Conservation (phyloP, 2,888 invertebrate species). For the Nomada ruficornis region DNA sequence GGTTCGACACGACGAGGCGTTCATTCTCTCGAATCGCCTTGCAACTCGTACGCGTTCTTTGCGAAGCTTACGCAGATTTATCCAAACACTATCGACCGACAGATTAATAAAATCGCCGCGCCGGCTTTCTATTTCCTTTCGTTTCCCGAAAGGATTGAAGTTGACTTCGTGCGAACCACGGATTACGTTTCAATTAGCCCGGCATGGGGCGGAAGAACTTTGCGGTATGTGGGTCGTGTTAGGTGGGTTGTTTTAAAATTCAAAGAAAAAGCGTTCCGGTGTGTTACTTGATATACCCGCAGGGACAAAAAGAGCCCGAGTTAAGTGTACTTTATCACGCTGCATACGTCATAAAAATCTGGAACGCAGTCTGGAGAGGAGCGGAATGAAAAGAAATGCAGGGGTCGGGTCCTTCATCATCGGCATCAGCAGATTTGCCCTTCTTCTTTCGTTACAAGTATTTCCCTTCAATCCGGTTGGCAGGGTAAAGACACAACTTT, state of each 20-base stretch:
- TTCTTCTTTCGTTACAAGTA: not conserved
- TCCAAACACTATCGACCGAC: not conserved
- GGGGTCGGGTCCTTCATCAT: slow-evolving; percentile 32
- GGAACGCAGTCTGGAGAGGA: slow-evolving; percentile 42
- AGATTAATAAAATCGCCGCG: not conserved
- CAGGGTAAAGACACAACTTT: not conserved
- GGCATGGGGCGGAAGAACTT: not conserved
- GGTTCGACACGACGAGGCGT: not conserved
- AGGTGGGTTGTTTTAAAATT: slow-evolving; percentile 44
- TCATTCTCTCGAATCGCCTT: not conserved
- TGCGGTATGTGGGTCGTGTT: slow-evolving; percentile 48
- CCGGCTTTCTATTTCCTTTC: not conserved
- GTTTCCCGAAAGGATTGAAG: not conserved
- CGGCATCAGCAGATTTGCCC: slow-evolving; percentile 3
- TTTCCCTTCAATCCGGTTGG: not conserved
- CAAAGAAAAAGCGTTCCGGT: slow-evolving; percentile 39
- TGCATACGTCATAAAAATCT: slow-evolving; percentile 55
- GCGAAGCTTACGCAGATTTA: too few species aligned
- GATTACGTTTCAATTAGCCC: slow-evolving; percentile 48
- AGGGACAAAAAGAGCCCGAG: slow-evolving; percentile 45
- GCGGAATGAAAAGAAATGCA: slow-evolving; percentile 43
- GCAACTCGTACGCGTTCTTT: not conserved
- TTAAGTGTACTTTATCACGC: slow-evolving; percentile 59
- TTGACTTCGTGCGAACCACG: not conserved
- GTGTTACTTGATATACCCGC: slow-evolving; percentile 43